Base-by-base conservation (phyloP, 2,113 vertebrate genomes). In the Capreolus pygargus region DNA sequence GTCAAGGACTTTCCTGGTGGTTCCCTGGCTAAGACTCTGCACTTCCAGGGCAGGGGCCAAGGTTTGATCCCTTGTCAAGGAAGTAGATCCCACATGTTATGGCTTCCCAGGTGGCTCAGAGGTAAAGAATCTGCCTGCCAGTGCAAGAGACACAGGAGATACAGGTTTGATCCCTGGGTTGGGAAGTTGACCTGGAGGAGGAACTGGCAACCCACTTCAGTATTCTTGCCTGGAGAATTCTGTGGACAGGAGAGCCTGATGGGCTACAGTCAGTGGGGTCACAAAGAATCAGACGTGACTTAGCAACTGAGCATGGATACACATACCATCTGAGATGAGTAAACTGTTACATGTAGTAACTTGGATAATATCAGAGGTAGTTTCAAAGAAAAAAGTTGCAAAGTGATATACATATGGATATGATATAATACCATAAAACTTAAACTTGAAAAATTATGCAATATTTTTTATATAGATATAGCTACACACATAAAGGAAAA, bases 271-370 rank as follows among this genome's bases (percentile, higher is more conserved):
- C 23, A 0, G 1, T 3, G 23, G 55, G 36, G 12, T 43, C 70
- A 76, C 39, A 76, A 39, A 76, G 23, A 25, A 8, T 39, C 21
- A 76, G 39, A 76, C 5, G 14, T 61, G 39, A 39, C 70, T 76
- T 39, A 43, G 70, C 12, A 12, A 76, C 39, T 3, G 11, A 76
- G 70, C 39, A 14, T 43, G 70, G 21, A 27, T 25, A 15, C 70
- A 14, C 23, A 43, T 58, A 58, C 39, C 70, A 76, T 25, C 23
- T 27, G 27, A 43, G 23, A 76, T 76, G 70, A 43, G 30, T 43
- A 76, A 43, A 43, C 39, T 43, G 54, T 93, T 93, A 55, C 7
- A 28, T 74, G 17, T 95, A 54, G 95, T 50, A 93, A 58, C 23
- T 45, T 36, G 79, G 50, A 39, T 97, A 79, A 86, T 79, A 94